Base-by-base conservation (phyloP, 1,140 invertebrate genomes). In the Oncopodura yosiiana region DNA sequence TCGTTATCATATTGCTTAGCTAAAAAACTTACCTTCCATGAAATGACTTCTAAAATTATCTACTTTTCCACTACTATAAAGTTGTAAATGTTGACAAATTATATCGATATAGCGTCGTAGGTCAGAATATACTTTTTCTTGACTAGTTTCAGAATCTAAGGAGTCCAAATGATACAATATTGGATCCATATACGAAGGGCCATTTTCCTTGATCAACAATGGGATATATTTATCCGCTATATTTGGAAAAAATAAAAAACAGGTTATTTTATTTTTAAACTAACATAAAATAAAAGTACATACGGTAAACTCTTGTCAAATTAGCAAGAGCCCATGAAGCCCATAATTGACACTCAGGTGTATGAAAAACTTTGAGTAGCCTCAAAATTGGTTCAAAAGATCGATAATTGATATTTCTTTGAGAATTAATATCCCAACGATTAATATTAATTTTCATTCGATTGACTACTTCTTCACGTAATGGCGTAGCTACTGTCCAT, bases 271-370 rank as follows among this genome's bases (percentile, higher is more conserved):
- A 37, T 14, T 52, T 29, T 21, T 26, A 8, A 38, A 54, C 18
- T 43, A 48, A 46, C 39, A 39, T 12, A 34, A 36, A 32, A 19
- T 32, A 26, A 9, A 50, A 24, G 27, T 53, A 12, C 18, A 23
- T 74, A 90, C 86, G 83, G 70, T 90, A 90, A 38, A 95, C 88
- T 64, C 80, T 81, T 12, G 92, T 97, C 18, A 98, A 77, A 75
- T 98, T 98, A 27, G 92, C 91, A 34, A 98, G 74, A 5, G 93
- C 94, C 94, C 94, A 98, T n/a, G 88, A 83, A 2, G 92, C 90
- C 93, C 93, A 96, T 67, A 91, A 81, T 68, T 94, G 90, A 70
- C 89, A 94, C 68, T 89, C 81, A 1, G 87, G 84, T 3, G 88
- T 92, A 60, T 92, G 83, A 66, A 81, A 81, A 48, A 84, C 78